These are phyloP conservation scores for Limnothrissa miodon DNA, from an alignment of 2,113 vertebrate species.

Conservation along the genomic window DNA sequence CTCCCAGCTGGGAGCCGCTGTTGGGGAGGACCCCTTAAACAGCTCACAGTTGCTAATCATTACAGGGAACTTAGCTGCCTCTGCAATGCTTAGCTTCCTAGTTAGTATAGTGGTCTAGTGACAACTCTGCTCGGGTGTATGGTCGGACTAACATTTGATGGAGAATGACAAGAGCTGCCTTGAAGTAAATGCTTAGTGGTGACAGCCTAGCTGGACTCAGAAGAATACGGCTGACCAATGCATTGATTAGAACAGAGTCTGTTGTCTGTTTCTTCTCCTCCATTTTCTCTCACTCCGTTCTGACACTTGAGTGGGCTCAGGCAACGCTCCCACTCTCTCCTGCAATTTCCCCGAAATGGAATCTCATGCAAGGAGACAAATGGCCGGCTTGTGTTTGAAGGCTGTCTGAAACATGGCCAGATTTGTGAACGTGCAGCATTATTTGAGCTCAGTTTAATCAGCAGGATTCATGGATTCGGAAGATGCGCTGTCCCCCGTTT, in stretches of 20 bases:
- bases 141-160: background rate
- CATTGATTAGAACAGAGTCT: background rate
- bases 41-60: background rate
- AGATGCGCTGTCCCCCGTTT: background rate
- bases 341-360: constrained; percentile 14
- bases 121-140: background rate
- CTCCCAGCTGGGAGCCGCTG: background rate
- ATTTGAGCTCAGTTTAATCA: background rate
- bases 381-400: background rate
- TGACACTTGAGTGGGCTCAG: constrained; percentile 1
- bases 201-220: background rate
- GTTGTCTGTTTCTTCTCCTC: background rate
- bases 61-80: background rate
- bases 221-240: background rate
- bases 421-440: background rate
- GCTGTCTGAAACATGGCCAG: background rate
- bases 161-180: background rate
- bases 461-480: background rate
- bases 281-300: background rate
- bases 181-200: background rate
- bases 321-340: background rate
- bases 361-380: constrained; percentile 15
- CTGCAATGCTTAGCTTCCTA: background rate
- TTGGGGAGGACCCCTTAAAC: background rate
- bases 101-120: background rate